Conservation (phyloP, 2,888 invertebrate genomes). For the Spisula solida region DNA sequence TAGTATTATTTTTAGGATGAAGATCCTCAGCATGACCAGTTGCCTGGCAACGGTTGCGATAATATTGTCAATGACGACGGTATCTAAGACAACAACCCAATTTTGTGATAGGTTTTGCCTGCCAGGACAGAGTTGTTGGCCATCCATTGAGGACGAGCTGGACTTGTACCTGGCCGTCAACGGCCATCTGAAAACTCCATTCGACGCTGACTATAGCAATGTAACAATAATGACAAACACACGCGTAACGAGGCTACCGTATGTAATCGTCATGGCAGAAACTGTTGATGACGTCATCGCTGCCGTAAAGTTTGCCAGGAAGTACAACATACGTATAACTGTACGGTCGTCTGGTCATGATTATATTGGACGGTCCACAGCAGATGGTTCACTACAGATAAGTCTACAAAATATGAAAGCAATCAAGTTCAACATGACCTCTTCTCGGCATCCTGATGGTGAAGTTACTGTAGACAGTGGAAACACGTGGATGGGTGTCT, state of each 20-base stretch:
- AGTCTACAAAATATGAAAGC: conserved; percentile 69
- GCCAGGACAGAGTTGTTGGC: conserved; percentile 60
- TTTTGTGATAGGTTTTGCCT: conserved; percentile 40
- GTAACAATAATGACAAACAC: conserved; percentile 52
- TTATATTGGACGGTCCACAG: conserved; percentile 75
- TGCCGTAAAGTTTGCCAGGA: conserved; percentile 71
- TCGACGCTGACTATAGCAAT: conserved; percentile 22
- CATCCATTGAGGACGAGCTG: conserved; percentile 34
- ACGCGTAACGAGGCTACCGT: conserved; percentile 61
- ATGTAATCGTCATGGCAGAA: conserved; percentile 54
- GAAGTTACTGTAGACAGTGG: conserved; percentile 76
- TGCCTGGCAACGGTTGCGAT: not conserved
- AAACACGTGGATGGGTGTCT: conserved; percentile 73
- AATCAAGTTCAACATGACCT: conserved; percentile 63
- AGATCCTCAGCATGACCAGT: not conserved
- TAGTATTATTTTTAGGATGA: not conserved
- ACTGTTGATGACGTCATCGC: conserved; percentile 71
- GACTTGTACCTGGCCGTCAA: conserved; percentile 39
- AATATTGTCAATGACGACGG: not conserved
- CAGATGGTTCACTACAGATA: conserved; percentile 68
- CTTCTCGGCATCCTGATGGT: conserved; percentile 68
- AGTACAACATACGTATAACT: conserved; percentile 65
- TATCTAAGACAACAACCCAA: not conserved
- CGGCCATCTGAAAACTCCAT: conserved; percentile 16
- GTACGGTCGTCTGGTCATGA: conserved; percentile 75